Base-by-base conservation (phyloP, 2,888 invertebrate species). In the Amphiduros pacificus region DNA sequence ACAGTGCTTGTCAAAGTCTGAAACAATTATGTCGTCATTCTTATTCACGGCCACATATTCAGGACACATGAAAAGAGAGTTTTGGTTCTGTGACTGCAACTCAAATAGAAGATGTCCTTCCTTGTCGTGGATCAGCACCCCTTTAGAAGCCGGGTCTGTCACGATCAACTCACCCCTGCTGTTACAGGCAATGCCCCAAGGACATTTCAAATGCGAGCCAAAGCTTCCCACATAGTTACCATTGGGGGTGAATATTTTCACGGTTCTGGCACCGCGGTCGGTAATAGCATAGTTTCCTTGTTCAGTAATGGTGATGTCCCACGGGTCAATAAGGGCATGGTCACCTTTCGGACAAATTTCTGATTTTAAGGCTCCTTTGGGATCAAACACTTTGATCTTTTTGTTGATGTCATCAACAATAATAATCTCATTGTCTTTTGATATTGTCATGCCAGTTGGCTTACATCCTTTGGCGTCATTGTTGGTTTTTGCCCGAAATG, bases 341-440 rank as follows among this genome's bases (percentile, higher is more conserved):
- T 74, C 71, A 5, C 65, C 71, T 9, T 68, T 56, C 22, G 77
- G 77, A 17, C 27, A 36, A 44, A 77, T 67, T 56, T 75, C 72
- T 41, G 63, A 64, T 32, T 67, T 67, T 14, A 73, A 61, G n/a
- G 64, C 67, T 0, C 77, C 76, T 26, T 60, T 57, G n/a, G 59
- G 60, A 52, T 69, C 70, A 59, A 70, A 78, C 14, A 76, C 67
- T 56, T 79, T 79, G 6, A 79, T 65, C 53, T 69, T 71, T 65
- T 74, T 74, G 64, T 79, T 79, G 62, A 76, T 78, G 56, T 78
- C 68, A 62, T 79, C 79, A 20, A 75, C 76, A 4, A 77, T 68
- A 9, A 73, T 71, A 49, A 76, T 57, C 28, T 73, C 71, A 22
- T 72, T 71, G 24, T 66, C 66, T 1, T 69, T 69, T 2, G 74